Evolutionary conservation across 2,113 vertebrate species (phyloP).

Genomic region (Ceuthmochares aereus): DNA sequence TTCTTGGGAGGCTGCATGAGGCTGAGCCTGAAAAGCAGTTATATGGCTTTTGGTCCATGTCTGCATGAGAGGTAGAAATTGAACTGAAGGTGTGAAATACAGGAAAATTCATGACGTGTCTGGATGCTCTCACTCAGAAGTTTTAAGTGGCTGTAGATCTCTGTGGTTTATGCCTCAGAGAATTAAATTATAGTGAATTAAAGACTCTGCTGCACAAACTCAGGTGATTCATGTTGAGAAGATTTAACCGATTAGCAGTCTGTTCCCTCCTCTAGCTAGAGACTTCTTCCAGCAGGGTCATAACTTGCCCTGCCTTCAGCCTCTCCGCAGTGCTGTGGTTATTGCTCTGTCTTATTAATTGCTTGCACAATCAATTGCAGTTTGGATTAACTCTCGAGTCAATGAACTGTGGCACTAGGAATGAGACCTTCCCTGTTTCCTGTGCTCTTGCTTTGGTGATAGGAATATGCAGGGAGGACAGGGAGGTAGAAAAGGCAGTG

Average conservation of each 20-base stretch:
- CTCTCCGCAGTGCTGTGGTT: neutral
- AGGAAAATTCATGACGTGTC: conserved; percentile 41
- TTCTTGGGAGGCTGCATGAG: neutral
- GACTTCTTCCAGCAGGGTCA: neutral
- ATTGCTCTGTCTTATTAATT: conserved; percentile 54
- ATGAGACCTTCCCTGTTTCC: neutral
- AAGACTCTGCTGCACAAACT: conserved; percentile 43
- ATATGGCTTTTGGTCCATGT: neutral
- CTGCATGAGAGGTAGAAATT: neutral
- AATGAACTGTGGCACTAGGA: neutral
- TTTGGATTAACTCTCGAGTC: conserved; percentile 14
- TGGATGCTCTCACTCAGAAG: conserved; percentile 39
- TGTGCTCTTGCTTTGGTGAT: neutral
- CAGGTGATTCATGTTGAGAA: conserved; percentile 43
- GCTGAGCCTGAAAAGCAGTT: neutral
- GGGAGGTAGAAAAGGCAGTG: neutral
- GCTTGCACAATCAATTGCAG: conserved; percentile 29
- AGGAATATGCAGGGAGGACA: neutral
- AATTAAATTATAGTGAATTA: conserved; percentile 62
- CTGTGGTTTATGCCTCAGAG: neutral
- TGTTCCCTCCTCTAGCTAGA: neutral
- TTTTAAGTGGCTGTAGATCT: conserved; percentile 63
- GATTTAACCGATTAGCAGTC: conserved; percentile 3
- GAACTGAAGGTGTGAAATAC: neutral
- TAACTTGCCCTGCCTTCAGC: conserved; percentile 38